These are phyloP conservation scores for Zaprionus vittiger DNA, from an alignment of 1,140 invertebrate species.

Conservation along the genomic window DNA sequence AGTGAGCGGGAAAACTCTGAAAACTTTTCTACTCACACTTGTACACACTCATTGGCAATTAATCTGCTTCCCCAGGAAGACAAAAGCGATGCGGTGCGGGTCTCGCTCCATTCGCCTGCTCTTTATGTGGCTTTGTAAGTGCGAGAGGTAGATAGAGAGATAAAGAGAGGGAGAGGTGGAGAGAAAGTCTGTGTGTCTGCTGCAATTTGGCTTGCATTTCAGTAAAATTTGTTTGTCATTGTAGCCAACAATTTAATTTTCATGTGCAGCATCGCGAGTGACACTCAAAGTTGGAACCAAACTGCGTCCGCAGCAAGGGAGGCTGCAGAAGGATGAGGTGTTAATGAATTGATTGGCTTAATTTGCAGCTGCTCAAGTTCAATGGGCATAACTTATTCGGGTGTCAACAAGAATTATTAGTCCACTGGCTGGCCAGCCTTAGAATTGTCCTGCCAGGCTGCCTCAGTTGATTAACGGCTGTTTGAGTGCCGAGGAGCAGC, in stretches of 20 bases:
- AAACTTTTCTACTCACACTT: slow-evolving; percentile 76
- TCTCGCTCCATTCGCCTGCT: not conserved
- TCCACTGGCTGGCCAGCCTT: slow-evolving; percentile 26
- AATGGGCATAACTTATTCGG: slow-evolving; percentile 69
- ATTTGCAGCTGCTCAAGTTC: slow-evolving; percentile 58
- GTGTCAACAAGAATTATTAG: slow-evolving; percentile 81
- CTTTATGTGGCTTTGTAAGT: slow-evolving; percentile 9
- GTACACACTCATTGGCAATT: slow-evolving; percentile 81
- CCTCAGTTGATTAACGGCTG: slow-evolving; percentile 69
- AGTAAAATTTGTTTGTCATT: slow-evolving; percentile 56
- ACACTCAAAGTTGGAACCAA: slow-evolving; percentile 15
- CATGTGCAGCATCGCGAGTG: slow-evolving; percentile 37
- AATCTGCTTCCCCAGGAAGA: slow-evolving; percentile 69
- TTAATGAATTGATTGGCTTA: slow-evolving; percentile 82
- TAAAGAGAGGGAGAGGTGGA: not conserved
- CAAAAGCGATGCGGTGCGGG: slow-evolving; percentile 69
- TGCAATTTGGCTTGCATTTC: slow-evolving; percentile 69
- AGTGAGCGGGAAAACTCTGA: slow-evolving; percentile 51
- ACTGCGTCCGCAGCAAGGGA: not conserved
- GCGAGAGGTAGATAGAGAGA: not conserved
- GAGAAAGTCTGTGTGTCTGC: slow-evolving; percentile 37
- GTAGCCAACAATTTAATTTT: slow-evolving; percentile 58
- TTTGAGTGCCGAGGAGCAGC: slow-evolving; percentile 34
- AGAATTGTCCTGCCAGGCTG: slow-evolving; percentile 31
- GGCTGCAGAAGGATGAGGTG: slow-evolving; percentile 16